Base-by-base conservation (phyloP, 2,888 invertebrate genomes). In the Acleris sparsana region DNA sequence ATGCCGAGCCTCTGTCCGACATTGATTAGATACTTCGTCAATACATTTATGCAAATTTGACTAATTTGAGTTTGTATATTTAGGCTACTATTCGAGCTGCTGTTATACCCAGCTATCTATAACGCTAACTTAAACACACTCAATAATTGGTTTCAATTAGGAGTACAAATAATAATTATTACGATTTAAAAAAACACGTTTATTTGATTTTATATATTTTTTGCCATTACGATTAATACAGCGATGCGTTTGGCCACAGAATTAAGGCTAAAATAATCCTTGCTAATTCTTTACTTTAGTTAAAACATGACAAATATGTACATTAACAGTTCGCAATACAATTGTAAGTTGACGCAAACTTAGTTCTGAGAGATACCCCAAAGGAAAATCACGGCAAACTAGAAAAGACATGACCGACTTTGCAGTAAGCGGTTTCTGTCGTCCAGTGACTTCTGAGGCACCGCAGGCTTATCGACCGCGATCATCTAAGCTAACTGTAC, bases 1-100 rank as follows among this genome's bases (percentile, higher is more conserved):
- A 67, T 58, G 63, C 69, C 46, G 2, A 46, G 46, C 46, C 69
- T 64, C 70, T 57, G 73, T 73, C 63, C 65, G 70, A 69, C 71
- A 78, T 74, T 82, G 76, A 81, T 80, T 80, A 78, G 77, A 74
- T 75, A 75, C 79, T 76, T 67, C 68, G 71, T 73, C 74, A 79
- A 80, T 79, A 75, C 80, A 78, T 77, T 79, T 82, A 86, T 85
- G 86, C 79, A 79, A 86, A 87, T 84, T 61, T 63, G 56, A 65
- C 74, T 79, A 77, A 82, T 82, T 79, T 78, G 73, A 74, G 75
- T 79, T 77, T 80, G 80, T 77, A 82, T 82, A 77, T 74, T 69
- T 71, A 73, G 72, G 69, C 69, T 61, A 62, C 61, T 62, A 20
- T 52, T 53, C 48, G 56, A 39, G 52, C 66, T 53, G 48, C 61